A percentile compares a stretch with the other conserved stretches of the same genome.
These are phyloP conservation scores for Melanocharis versteri DNA, from an alignment of 2,113 vertebrate genomes.

Conservation along the genomic window DNA sequence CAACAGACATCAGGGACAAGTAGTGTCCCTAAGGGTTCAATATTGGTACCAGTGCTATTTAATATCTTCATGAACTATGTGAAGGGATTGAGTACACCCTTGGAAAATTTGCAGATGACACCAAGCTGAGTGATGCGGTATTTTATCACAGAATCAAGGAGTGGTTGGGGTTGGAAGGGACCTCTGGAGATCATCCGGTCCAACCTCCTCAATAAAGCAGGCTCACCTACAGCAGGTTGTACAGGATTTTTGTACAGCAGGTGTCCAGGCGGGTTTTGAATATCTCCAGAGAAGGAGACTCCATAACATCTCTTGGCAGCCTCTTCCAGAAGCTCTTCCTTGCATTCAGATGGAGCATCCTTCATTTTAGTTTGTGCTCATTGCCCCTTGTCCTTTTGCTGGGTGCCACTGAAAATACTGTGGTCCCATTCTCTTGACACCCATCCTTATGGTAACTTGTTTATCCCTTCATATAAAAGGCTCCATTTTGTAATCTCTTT, in stretches of 20 bases:
- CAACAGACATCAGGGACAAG: rapidly evolving
- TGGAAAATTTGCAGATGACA: background rate
- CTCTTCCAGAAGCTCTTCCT: background rate
- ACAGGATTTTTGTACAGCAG: too few relatives aligned
- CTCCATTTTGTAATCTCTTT: background rate
- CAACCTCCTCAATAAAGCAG: rapidly evolving
- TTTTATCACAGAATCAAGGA: background rate
- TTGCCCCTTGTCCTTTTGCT: background rate
- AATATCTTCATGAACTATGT: background rate
- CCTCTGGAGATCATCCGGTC: background rate
- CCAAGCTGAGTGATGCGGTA: background rate
- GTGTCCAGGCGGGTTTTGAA: rapidly evolving
- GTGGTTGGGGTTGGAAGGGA: background rate
- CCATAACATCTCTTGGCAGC: background rate
- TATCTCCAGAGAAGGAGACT: background rate
- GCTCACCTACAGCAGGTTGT: background rate
- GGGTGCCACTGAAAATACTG: background rate
- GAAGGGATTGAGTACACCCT: background rate
- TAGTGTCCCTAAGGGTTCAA: background rate
- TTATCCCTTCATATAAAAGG: background rate
- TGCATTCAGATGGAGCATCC: background rate
- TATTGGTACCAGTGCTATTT: background rate
- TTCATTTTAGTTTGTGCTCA: background rate
- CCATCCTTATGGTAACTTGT: background rate
- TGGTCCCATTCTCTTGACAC: background rate